Evolutionary conservation across 2,113 vertebrate genomes (phyloP).

Genomic region (Upupa epops): DNA sequence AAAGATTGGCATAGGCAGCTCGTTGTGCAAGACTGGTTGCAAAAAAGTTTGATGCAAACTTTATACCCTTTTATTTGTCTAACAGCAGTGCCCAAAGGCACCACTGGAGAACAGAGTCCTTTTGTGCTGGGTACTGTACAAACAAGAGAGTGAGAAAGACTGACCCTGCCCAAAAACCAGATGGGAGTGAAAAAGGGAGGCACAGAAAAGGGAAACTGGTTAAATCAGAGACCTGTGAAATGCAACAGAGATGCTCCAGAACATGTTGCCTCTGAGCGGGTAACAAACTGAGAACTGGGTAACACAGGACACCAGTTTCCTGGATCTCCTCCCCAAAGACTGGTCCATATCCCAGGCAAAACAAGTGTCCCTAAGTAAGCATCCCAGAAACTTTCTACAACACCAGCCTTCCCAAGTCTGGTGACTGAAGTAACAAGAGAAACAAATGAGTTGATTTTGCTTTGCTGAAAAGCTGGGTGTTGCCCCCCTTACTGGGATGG

Average conservation of each 20-base stretch:
- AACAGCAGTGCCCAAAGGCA: constrained; percentile 58
- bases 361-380: neutral
- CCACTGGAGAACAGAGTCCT: constrained; percentile 60
- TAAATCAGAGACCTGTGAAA: neutral
- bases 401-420: neutral
- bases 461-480: neutral
- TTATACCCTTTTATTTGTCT: constrained; percentile 56
- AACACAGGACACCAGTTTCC: neutral
- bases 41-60: constrained; percentile 58
- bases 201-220: constrained; percentile 3
- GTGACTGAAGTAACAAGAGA: neutral
- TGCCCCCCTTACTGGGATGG: neutral
- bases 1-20: neutral
- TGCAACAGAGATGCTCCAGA: neutral
- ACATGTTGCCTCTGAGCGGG: neutral
- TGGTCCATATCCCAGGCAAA: neutral
- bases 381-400: neutral
- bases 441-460: constrained; percentile 15
- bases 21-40: constrained; percentile 32
- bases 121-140: constrained; percentile 53
- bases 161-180: constrained; percentile 57
- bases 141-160: constrained; percentile 47
- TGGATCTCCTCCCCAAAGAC: neutral
- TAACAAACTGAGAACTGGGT: neutral
- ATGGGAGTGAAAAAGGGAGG: constrained; percentile 36